These are phyloP conservation scores for Ernsta delagoae DNA, from an alignment of 2,888 invertebrate species.

Conservation along the genomic window DNA sequence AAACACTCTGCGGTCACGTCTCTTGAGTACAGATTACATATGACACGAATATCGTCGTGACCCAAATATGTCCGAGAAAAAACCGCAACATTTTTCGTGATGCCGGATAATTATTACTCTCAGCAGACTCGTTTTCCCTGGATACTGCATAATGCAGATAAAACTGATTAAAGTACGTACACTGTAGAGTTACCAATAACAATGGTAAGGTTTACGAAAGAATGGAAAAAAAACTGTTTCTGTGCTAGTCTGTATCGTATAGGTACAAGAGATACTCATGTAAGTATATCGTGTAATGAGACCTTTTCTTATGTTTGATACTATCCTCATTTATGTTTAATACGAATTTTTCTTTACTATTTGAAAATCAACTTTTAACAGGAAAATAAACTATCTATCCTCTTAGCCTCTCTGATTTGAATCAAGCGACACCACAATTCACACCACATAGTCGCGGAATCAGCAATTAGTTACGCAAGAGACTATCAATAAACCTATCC, in stretches of 20 bases:
- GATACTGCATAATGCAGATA: background rate
- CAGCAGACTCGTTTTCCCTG: conserved; percentile 20
- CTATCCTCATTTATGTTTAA: no score
- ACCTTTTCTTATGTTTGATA: no score
- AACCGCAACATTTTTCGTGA: conserved; percentile 31
- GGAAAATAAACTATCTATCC: no score
- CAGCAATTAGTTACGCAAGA: background rate
- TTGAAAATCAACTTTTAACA: no score
- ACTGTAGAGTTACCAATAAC: background rate
- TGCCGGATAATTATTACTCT: conserved; percentile 17
- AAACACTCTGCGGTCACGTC: conserved; percentile 16
- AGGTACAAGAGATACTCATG: no score
- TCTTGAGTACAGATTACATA: conserved; percentile 19
- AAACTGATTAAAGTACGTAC: background rate
- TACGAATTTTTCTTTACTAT: no score
- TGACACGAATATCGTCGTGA: conserved; percentile 22
- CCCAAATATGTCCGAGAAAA: conserved; percentile 28
- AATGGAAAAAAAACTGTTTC: background rate
- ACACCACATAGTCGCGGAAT: background rate
- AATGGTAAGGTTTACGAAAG: background rate
- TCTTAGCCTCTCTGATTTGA: no score
- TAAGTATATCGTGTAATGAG: no score
- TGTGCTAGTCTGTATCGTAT: background rate
- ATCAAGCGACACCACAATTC: no score
- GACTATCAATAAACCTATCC: background rate